phyloP scores from a whole-genome alignment of 2,113 vertebrate species.

The Probosciger aterrimus region DNA sequence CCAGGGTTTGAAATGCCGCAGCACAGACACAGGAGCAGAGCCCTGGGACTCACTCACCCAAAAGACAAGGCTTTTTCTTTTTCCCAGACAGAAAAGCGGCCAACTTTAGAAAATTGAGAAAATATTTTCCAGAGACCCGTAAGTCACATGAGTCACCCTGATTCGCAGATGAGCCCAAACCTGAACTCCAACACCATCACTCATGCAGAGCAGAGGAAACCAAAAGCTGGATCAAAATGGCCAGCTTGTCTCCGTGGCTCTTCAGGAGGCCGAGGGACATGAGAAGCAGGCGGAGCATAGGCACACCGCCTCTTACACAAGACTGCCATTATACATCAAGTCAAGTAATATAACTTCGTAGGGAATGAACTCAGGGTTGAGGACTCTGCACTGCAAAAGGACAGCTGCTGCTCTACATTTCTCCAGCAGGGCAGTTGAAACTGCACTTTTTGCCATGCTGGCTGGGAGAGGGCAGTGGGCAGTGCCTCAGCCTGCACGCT shows the following conservation, averaged over 20 bases:
- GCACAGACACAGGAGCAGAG: neutral
- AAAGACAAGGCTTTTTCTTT: neutral
- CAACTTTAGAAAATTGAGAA: neutral
- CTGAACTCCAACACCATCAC: neutral
- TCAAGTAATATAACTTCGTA: neutral
- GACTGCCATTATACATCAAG: neutral
- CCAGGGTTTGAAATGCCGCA: neutral
- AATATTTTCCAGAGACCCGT: neutral
- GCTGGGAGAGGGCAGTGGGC: neutral
- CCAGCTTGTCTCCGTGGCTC: neutral
- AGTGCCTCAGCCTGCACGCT: fast-evolving
- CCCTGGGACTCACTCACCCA: neutral
- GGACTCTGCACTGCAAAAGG: neutral
- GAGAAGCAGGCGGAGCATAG: neutral
- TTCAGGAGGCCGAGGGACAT: neutral
- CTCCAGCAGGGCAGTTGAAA: neutral
- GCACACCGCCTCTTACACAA: neutral
- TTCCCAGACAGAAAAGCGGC: neutral
- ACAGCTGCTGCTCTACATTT: neutral
- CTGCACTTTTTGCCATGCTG: fast-evolving
- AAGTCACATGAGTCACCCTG: slow-evolving; percentile 27
- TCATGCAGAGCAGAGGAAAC: neutral
- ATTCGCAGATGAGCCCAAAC: neutral
- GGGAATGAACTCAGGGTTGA: neutral
- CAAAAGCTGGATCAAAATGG: neutral